Evolutionary conservation across 1,140 invertebrate genomes (phyloP).

Genomic region (Drosophila kepulauana): DNA sequence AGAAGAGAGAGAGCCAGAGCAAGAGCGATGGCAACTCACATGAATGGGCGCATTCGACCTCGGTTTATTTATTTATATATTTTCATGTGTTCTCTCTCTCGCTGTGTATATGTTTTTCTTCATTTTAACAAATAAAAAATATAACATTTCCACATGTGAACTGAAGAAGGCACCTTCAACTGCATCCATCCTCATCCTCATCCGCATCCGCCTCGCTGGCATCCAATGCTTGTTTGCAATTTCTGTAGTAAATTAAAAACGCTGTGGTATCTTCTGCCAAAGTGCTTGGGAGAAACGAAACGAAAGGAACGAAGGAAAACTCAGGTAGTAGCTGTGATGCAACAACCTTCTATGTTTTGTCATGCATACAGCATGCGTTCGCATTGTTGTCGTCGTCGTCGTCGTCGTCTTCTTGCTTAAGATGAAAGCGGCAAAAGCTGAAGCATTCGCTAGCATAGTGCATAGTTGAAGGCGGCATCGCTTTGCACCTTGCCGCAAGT

Average conservation of each 20-base stretch:
- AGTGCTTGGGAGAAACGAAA: constrained; percentile 43
- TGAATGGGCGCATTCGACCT: constrained; percentile 71
- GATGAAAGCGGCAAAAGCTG: constrained; percentile 14
- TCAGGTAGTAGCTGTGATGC: constrained; percentile 49
- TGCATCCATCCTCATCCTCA: too few relatives aligned
- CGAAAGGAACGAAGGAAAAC: constrained; percentile 23
- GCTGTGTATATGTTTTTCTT: constrained; percentile 54
- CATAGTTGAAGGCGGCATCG: constrained; percentile 19
- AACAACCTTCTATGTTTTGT: constrained; percentile 51
- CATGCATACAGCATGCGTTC: constrained; percentile 51
- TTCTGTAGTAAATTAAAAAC: constrained; percentile 81
- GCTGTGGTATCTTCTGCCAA: constrained; percentile 54
- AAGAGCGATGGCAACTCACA: constrained; percentile 20
- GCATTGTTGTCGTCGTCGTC: constrained; percentile 3
- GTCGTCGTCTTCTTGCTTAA: constrained; percentile 35
- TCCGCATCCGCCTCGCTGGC: not conserved
- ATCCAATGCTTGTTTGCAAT: constrained; percentile 59
- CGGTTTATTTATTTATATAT: constrained; percentile 83
- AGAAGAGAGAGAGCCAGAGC: constrained; percentile 39
- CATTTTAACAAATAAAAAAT: constrained; percentile 60
- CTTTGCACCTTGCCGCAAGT: constrained; percentile 14
- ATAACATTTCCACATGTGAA: constrained; percentile 62
- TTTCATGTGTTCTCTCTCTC: constrained; percentile 49
- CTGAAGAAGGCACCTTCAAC: constrained; percentile 9
- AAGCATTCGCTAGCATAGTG: not conserved